Evolutionary conservation across 1,140 invertebrate genomes (phyloP), one percentile per base, ranked within the genome.

Genomic region (Thaumetopoea pityocampa): DNA sequence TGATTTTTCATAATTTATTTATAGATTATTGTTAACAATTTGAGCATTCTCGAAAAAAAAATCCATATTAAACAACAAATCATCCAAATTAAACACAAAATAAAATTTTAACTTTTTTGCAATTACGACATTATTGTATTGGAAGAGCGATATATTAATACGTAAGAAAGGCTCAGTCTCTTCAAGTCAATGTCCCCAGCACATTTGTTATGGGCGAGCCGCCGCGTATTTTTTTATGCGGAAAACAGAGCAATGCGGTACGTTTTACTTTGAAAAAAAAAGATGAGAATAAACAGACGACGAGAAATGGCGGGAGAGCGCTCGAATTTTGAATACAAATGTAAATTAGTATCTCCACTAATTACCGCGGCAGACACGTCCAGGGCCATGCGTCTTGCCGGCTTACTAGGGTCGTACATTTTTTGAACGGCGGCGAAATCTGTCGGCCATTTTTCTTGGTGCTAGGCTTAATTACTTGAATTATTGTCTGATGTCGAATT

Each of bases 321-420:
- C 83, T 85, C 78, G 82, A 86, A 86, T 85, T 86, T 85, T 86
- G 85, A 86, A 86, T 86, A 85, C 85, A 85, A 86, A 86, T 86
- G 85, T 86, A 85, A 86, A 86, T 86, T 85, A 85, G 83, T 83
- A 81, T 82, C 79, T 72, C 68, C 70, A 82, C 83, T 86, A 86
- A 86, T 86, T 86, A 85, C 80, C 74, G 64, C 57, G 56, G 61
- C 59, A 70, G 76, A 77, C 76, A 76, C 77, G 79, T 80, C 58
- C 68, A 67, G 71, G 69, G 80, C 77, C 60, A 80, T 84, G 71
- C 74, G 67, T 84, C 80, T 84, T 84, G 49, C 59, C 42, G 79
- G 72, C 79, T 83, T 81, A 83, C 57, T 56, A 53, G 43, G 65
- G 60, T 68, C 66, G 64, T 67, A 64, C 58, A 60, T 66, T 79